These are phyloP conservation scores for Sandelia bainsii DNA, from an alignment of 2,797 vertebrate species.

Conservation along the genomic window DNA sequence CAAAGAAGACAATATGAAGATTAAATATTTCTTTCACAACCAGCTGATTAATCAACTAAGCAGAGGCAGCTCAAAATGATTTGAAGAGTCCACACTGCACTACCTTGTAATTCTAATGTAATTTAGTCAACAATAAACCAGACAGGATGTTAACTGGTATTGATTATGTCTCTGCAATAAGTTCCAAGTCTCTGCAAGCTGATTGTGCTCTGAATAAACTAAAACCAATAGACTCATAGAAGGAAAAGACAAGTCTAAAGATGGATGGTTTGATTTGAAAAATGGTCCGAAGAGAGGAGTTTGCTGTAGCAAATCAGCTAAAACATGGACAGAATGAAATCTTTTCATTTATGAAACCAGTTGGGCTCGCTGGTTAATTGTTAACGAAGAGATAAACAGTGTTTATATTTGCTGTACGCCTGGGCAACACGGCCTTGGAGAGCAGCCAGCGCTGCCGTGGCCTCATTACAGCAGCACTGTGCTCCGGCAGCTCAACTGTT, in stretches of 20 bases:
- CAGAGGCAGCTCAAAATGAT: constrained; percentile 16
- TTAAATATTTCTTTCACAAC: constrained; percentile 12
- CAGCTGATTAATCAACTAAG: constrained; percentile 35
- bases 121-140: constrained; percentile 39
- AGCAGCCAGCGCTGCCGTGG: constrained; percentile 51
- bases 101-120: constrained; percentile 29
- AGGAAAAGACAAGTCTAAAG: neutral
- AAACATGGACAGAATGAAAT: neutral
- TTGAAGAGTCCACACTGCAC: constrained; percentile 14
- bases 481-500: constrained; percentile 59
- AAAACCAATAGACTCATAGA: neutral
- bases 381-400: constrained; percentile 77
- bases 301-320: neutral
- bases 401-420: constrained; percentile 61
- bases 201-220: neutral
- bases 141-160: constrained; percentile 27
- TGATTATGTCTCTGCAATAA: constrained; percentile 11
- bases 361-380: constrained; percentile 68
- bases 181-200: neutral
- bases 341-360: constrained; percentile 8
- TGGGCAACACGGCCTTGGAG: constrained; percentile 70
- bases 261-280: neutral
- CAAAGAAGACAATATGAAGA: constrained; percentile 16
- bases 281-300: neutral
- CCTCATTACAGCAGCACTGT: constrained; percentile 58